These are phyloP conservation scores for Etheostoma nigrum DNA, from an alignment of 2,797 vertebrate species.

Conservation along the genomic window DNA sequence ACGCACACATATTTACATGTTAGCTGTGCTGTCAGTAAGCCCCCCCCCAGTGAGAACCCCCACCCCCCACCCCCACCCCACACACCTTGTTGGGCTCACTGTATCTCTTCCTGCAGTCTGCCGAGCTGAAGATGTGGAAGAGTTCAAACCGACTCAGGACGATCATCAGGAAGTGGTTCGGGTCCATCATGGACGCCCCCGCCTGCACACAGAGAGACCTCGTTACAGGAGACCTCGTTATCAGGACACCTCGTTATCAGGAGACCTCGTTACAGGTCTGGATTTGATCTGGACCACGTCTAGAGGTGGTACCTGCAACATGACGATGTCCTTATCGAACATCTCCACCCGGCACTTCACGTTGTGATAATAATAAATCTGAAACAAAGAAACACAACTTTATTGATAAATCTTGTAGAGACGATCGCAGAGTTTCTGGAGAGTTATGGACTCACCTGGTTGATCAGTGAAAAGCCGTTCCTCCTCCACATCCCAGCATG, in stretches of 20 bases:
- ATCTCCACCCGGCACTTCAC: slow-evolving; percentile 98
- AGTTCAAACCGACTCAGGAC: slow-evolving; percentile 96
- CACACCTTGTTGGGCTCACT: slow-evolving; percentile 91
- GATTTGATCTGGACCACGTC: too few species aligned
- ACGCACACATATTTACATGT: too few species aligned
- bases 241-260: too few species aligned
- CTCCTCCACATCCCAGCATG: slow-evolving; percentile 99
- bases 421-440: too few species aligned
- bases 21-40: too few species aligned
- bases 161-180: slow-evolving; percentile 98
- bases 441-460: slow-evolving; percentile 86
- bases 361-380: slow-evolving; percentile 99
- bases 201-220: slow-evolving; percentile 81
- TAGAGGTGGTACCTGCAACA: slow-evolving; percentile 90
- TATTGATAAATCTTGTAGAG: not conserved
- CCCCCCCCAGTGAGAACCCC: too few species aligned
- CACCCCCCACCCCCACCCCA: too few species aligned
- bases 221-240: too few species aligned
- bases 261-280: too few species aligned
- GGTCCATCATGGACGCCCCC: slow-evolving; percentile 99
- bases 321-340: slow-evolving; percentile 98
- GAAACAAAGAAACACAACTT: slow-evolving; percentile 51
- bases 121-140: slow-evolving; percentile 94
- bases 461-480: slow-evolving; percentile 97
- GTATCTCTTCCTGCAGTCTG: slow-evolving; percentile 93